Evolutionary conservation across 2,797 vertebrate species (phyloP), one percentile per base, ranked within the genome.

Genomic region (Tenualosa thibaudeaui): DNA sequence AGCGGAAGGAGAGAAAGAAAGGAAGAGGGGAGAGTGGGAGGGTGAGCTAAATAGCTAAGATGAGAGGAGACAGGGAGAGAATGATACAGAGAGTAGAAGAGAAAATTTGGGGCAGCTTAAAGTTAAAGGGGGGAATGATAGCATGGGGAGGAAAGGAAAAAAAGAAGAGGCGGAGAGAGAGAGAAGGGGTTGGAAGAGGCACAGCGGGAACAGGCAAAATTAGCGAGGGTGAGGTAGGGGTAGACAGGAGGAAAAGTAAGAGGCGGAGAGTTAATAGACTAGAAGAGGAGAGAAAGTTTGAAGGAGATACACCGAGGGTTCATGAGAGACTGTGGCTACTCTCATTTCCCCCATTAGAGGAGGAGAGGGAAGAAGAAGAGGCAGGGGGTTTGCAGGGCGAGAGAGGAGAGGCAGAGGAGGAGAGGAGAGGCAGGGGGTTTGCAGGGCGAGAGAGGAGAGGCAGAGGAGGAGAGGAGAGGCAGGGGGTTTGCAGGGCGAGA

Each of bases 81-180:
- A 84, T 49, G 81, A 81, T 85, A 82, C 84, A 60, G 82, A 53
- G 82, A 49, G 85, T 89, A 87, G 51, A 82, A 37, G 87, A 86
- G 87, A 84, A 83, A 46, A 85, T 82, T 82, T 86, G 85, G 86
- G 86, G 86, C 88, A 78, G 71, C 71, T 43, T 78, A 46, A 78
- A 78, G 19, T 46, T 40, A 46, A 78, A 19, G 19, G 71, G 40
- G 2, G 40, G 71, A 78, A 46, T 78, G 71, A 78, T 10, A 24
- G 24, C 9, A 75, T 43, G 40, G 71, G 26, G 10, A 46, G 17
- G 54, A 56, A 22, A 37, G 31, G 15, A 15, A 8, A 22, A 22
- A 17, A 24, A 10, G n/a, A 5, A 24, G 22, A 24, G 58, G 24
- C 4, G 0, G n/a, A 62, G 22, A 1, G 22, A n/a, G 19, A 6